A percentile compares a stretch with the other conserved stretches of the same genome.
phyloP scores from a whole-genome alignment of 2,888 invertebrate genomes.

The Carabus problematicus region DNA sequence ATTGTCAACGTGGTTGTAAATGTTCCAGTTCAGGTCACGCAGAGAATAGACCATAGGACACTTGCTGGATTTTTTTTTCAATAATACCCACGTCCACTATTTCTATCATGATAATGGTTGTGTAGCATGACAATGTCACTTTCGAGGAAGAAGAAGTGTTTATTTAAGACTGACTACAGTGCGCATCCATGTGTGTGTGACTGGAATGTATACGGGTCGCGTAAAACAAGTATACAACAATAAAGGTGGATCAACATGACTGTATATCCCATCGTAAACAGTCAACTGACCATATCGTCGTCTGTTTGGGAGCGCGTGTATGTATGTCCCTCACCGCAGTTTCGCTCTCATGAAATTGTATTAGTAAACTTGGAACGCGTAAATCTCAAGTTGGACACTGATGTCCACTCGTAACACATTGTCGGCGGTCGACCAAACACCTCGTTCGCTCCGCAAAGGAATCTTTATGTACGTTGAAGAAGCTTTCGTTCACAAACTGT shows the following conservation, averaged over 20 bases:
- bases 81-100: not conserved
- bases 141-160: constrained; percentile 15
- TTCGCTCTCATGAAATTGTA: constrained; percentile 30
- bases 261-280: constrained; percentile 6
- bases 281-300: not conserved
- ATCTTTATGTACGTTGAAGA: constrained; percentile 22
- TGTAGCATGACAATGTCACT: constrained; percentile 29
- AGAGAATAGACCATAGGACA: not conserved
- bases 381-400: constrained; percentile 31
- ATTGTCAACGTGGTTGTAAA: no score
- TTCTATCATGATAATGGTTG: not conserved
- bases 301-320: not conserved
- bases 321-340: not conserved
- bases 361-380: constrained; percentile 28
- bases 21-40: not conserved
- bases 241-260: constrained; percentile 7
- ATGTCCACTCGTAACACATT: constrained; percentile 25
- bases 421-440: constrained; percentile 11
- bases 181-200: constrained; percentile 10
- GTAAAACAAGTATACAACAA: constrained; percentile 1
- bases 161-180: constrained; percentile 6
- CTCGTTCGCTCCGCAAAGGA: constrained; percentile 7
- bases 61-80: not conserved
- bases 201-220: not conserved
- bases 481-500: constrained; percentile 28